These are phyloP conservation scores for Plecotus auritus DNA, from an alignment of 2,113 vertebrate species.

Conservation along the genomic window DNA sequence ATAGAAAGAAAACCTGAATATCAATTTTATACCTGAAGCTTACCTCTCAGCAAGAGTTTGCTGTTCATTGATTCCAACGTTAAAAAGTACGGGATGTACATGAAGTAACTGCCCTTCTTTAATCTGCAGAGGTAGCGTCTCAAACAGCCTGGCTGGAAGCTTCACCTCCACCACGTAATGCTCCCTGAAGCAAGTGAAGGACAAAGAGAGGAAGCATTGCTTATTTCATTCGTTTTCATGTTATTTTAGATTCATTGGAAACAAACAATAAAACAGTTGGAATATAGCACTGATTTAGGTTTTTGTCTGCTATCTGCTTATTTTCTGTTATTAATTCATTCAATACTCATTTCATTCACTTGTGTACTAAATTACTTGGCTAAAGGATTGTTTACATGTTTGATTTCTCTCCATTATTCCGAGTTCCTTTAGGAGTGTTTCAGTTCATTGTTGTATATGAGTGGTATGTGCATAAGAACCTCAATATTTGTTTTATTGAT, in stretches of 20 bases:
- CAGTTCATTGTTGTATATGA: not conserved
- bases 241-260: not conserved
- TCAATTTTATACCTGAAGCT: not conserved
- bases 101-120: slow-evolving; percentile 90
- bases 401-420: not conserved
- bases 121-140: slow-evolving; percentile 91
- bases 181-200: slow-evolving; percentile 80
- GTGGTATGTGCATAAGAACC: not conserved
- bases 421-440: not conserved
- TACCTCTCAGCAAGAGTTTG: slow-evolving; percentile 98
- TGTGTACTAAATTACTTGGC: not conserved
- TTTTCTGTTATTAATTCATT: not conserved
- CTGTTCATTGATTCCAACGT: slow-evolving; percentile 98
- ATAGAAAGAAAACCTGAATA: not conserved
- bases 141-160: slow-evolving; percentile 90
- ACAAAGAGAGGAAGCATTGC: not conserved
- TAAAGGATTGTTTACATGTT: not conserved
- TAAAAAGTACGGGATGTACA: slow-evolving; percentile 94
- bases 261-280: not conserved
- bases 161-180: slow-evolving; percentile 93
- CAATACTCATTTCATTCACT: not conserved
- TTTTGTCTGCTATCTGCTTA: not conserved
- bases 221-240: not conserved
- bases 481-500: not conserved
- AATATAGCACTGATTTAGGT: not conserved